A percentile compares a stretch with the other conserved stretches of the same genome.
These are phyloP conservation scores for Alethe castanea DNA, from an alignment of 2,113 vertebrate species.

Conservation along the genomic window DNA sequence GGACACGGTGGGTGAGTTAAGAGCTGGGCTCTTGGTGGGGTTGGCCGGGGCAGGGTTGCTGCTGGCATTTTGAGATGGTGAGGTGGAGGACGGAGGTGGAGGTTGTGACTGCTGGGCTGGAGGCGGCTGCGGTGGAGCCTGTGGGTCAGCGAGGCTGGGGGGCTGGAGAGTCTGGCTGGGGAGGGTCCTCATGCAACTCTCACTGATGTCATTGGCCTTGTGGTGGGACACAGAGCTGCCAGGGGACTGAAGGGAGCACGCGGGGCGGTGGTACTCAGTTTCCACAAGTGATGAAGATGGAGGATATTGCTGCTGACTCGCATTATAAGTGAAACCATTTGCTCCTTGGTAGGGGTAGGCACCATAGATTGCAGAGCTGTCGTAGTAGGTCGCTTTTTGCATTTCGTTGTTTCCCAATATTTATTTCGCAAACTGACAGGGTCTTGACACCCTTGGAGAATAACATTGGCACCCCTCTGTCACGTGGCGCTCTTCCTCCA, in stretches of 20 bases:
- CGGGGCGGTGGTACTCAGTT: slow-evolving; percentile 93
- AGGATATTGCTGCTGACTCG: slow-evolving; percentile 95
- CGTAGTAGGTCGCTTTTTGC: slow-evolving; percentile 99
- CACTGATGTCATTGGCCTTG: slow-evolving; percentile 88
- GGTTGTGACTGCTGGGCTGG: slow-evolving; percentile 76
- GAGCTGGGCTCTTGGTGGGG: slow-evolving; percentile 80
- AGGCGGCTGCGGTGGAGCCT: slow-evolving; percentile 70
- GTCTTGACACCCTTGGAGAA: slow-evolving; percentile 99
- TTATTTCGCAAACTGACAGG: slow-evolving; percentile 99
- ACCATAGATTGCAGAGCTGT: slow-evolving; percentile 98
- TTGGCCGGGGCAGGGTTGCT: slow-evolving; percentile 78
- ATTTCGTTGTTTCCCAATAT: slow-evolving; percentile 99
- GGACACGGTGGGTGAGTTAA: slow-evolving; percentile 84
- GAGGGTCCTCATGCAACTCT: slow-evolving; percentile 88
- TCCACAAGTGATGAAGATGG: slow-evolving; percentile 88
- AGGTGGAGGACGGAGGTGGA: slow-evolving; percentile 80
- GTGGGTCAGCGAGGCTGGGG: slow-evolving; percentile 77
- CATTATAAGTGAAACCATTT: slow-evolving; percentile 98
- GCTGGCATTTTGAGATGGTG: slow-evolving; percentile 86
- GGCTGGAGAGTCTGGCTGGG: slow-evolving; percentile 80
- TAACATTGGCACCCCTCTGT: slow-evolving; percentile 99
- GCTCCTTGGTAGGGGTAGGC: slow-evolving; percentile 98
- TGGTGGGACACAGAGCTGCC: slow-evolving; percentile 83
- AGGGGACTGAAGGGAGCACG: slow-evolving; percentile 94
- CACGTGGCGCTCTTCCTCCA: slow-evolving; percentile 98